These are phyloP conservation scores for Dreissena rostriformis DNA, from an alignment of 1,140 invertebrate species.

Conservation along the genomic window DNA sequence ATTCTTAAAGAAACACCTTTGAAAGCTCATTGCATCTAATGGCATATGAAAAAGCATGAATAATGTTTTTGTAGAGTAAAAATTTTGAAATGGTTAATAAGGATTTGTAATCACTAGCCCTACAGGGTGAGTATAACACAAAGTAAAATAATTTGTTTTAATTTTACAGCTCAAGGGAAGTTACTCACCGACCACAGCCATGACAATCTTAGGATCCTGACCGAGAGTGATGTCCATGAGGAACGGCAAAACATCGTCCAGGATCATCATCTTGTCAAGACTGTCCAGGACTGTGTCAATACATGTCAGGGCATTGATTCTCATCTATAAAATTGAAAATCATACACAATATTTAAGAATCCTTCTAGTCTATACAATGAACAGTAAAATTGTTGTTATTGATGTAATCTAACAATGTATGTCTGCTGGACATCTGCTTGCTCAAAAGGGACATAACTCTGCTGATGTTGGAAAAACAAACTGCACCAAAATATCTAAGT, in stretches of 20 bases:
- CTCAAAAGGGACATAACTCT: no score
- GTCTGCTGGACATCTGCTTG: no score
- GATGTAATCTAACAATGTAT: no score
- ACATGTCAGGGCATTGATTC: constrained; percentile 79
- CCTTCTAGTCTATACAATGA: no score
- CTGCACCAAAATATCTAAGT: no score
- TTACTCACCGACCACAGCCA: constrained; percentile 82
- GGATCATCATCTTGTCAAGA: constrained; percentile 93
- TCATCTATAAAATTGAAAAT: constrained; percentile 67
- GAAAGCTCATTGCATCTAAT: no score
- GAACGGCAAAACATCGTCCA: constrained; percentile 95
- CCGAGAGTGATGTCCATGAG: constrained; percentile 89
- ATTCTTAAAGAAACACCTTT: no score
- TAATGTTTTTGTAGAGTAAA: no score
- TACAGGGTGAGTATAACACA: background rate
- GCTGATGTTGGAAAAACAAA: no score
- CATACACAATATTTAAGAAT: constrained; percentile 16
- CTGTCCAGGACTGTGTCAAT: constrained; percentile 82
- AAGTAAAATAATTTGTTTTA: background rate
- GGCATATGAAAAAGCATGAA: no score
- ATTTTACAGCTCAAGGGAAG: background rate
- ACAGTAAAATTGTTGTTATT: no score
- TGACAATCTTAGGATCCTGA: constrained; percentile 88
- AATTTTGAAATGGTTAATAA: background rate
- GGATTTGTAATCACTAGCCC: background rate